Percentiles rank a stretch among this genome's conserved stretches.
Evolutionary conservation across 1,140 invertebrate species (phyloP).

Genomic region (Drosophila parvula): DNA sequence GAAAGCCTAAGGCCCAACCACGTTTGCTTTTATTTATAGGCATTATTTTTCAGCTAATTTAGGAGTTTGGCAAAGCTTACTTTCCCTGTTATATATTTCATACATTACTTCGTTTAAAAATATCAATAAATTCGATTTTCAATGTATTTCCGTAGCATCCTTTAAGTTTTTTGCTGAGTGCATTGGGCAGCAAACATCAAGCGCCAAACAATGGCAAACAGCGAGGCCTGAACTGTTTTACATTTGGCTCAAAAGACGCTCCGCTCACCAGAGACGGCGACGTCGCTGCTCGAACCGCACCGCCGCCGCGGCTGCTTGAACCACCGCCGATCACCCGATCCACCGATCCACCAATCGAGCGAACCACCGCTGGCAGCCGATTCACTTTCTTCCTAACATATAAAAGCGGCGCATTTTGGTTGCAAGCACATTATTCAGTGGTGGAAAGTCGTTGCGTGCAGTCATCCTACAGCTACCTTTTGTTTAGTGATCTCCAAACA

Average conservation of each 20-base stretch:
- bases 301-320: constrained; percentile 15
- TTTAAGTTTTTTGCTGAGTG: constrained; percentile 6
- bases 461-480: constrained; percentile 43
- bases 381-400: constrained; percentile 84
- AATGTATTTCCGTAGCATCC: not conserved
- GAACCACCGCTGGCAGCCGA: constrained; percentile 29
- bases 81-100: not conserved
- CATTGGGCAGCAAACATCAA: constrained; percentile 35
- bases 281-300: constrained; percentile 27
- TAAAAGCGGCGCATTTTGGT: constrained; percentile 76
- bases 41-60: not conserved
- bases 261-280: constrained; percentile 39
- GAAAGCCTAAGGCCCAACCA: not conserved
- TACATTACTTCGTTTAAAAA: no score
- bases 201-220: constrained; percentile 37
- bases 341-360: constrained; percentile 27
- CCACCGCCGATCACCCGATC: constrained; percentile 9
- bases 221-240: constrained; percentile 69
- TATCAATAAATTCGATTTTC: not conserved
- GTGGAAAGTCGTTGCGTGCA: constrained; percentile 82
- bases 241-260: constrained; percentile 49
- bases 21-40: not conserved
- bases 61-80: not conserved
- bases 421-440: constrained; percentile 83
- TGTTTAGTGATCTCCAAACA: constrained; percentile 55